These are phyloP conservation scores for Acheta domesticus DNA, from an alignment of 2,888 invertebrate species.

Conservation along the genomic window DNA sequence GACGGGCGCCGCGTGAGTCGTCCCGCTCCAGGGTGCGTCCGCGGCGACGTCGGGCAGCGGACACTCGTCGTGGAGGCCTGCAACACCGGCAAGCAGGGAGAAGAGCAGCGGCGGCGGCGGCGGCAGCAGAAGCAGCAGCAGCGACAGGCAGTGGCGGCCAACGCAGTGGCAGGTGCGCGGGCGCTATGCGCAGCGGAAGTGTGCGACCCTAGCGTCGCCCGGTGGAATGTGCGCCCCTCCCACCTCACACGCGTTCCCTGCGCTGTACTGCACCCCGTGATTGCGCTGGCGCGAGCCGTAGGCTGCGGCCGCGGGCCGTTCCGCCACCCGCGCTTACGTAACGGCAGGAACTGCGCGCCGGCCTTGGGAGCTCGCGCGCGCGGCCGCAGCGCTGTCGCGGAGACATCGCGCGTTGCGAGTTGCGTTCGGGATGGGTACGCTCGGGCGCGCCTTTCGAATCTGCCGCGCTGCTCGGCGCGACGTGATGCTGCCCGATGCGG, in stretches of 20 bases:
- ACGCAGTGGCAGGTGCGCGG: neutral
- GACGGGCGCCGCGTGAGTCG: neutral
- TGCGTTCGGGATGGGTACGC: too few species aligned
- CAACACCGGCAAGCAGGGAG: too few species aligned
- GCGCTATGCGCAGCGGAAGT: neutral
- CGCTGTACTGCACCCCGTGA: neutral
- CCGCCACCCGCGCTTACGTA: neutral
- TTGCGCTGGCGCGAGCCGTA: neutral
- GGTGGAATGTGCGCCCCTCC: neutral
- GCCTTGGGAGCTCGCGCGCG: neutral
- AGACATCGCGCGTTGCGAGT: too few species aligned
- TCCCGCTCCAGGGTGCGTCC: neutral
- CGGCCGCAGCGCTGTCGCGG: neutral
- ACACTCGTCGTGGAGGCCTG: too few species aligned
- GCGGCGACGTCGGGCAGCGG: neutral
- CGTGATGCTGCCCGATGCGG: too few species aligned
- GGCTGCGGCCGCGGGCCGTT: neutral
- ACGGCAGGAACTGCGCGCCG: constrained; percentile 5
- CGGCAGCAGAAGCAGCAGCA: too few species aligned
- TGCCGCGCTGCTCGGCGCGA: too few species aligned
- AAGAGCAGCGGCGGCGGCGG: too few species aligned
- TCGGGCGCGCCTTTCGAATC: too few species aligned
- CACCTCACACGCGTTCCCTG: neutral
- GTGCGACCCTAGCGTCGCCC: neutral
- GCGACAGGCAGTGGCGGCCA: too few species aligned